Base-by-base conservation (phyloP, 2,797 vertebrate species). In the Platyrinchus mystaceus region DNA sequence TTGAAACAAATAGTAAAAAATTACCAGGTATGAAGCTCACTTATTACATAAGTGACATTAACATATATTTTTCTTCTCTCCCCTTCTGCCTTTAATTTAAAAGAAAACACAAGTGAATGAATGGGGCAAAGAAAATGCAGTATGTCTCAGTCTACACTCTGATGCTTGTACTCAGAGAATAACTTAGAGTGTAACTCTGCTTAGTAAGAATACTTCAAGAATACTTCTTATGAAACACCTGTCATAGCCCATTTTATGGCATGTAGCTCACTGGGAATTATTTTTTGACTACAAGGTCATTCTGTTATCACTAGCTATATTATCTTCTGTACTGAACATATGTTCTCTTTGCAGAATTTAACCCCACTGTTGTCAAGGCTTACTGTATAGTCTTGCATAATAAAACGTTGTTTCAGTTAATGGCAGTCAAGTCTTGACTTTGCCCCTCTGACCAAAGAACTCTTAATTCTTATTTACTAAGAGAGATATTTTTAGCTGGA, bases 211-310 rank as follows among this genome's bases (percentile, higher is more conserved):
- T 73, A 44, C 0, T 21, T 55, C 34, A 34, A 84, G 20, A 55
- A n/a, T 30, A 90, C 93, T 41, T 86, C 59, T 95, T 94, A 92
- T 34, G 74, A 95, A 97, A 92, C 46, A 92, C 73, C 82, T 95
- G 95, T 88, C 95, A 95, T 55, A 85, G 44, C n/a, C 49, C 56
- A 87, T 97, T 97, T 96, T 87, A 68, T 87, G 78, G 59, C 67
- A 87, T 24, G 90, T 89, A 93, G 82, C 59, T 96, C 80, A 84
- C 30, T 68, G 30, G 14, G 3, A 36, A 64, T 87, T 88, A 32
- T 80, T 86, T 95, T 97, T 78, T 96, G 78, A 78, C 77, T 95
- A 95, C 89, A 95, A 95, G 88, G 93, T 97, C 93, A 93, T 95
- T 92, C 46, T 68, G 62, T 96, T 97, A 97, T 95, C 75, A 89